These are phyloP conservation scores for Rhamphomyia laevipes DNA, from an alignment of 2,888 invertebrate species.

Conservation along the genomic window DNA sequence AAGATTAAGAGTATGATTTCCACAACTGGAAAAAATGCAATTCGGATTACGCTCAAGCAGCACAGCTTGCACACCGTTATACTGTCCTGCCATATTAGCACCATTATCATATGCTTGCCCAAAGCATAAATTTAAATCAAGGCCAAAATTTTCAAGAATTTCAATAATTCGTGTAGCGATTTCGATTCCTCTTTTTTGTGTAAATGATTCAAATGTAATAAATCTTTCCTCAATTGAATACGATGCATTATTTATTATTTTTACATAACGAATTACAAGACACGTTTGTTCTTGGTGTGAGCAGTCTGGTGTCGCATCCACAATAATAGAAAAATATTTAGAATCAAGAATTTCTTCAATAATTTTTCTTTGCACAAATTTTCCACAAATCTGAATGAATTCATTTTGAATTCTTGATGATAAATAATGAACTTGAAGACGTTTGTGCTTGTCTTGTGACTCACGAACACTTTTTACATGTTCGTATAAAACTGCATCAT, in stretches of 20 bases:
- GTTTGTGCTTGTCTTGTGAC: constrained; percentile 1
- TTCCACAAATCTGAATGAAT: constrained; percentile 2
- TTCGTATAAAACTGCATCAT: background rate
- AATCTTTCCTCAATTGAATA: background rate
- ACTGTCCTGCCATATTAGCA: constrained; percentile 1
- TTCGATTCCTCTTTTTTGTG: background rate
- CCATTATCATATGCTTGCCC: constrained; percentile 8
- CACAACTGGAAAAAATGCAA: constrained; percentile 1
- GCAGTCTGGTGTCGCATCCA: constrained; percentile 1
- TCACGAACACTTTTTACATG: background rate
- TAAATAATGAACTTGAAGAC: constrained; percentile 2
- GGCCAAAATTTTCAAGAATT: background rate
- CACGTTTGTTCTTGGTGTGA: constrained; percentile 3
- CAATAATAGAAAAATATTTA: constrained; percentile 1
- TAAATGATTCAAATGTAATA: background rate
- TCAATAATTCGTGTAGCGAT: background rate
- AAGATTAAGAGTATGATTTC: constrained; percentile 3
- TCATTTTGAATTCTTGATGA: constrained; percentile 1
- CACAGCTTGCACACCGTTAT: background rate
- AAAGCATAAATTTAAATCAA: background rate
- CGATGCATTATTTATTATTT: background rate
- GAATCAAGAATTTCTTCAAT: background rate
- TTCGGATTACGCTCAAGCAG: background rate
- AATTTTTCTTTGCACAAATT: background rate
- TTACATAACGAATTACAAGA: constrained; percentile 1